Conservation (phyloP, 2,888 invertebrate species). For the Argyresthia goedartella region DNA sequence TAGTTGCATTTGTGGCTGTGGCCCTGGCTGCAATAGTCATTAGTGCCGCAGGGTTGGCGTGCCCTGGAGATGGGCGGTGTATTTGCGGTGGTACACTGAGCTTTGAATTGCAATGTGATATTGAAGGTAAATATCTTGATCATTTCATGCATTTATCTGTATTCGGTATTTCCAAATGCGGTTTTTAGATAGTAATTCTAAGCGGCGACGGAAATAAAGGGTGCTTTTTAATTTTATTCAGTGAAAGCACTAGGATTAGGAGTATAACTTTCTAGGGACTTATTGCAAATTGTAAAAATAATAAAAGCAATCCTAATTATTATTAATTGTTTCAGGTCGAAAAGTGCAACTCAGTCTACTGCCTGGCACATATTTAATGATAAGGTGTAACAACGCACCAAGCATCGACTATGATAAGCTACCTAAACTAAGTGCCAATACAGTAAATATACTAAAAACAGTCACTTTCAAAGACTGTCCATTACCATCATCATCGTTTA, state of each 20-base stretch:
- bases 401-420: constrained; percentile 52
- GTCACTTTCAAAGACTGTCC: constrained; percentile 69
- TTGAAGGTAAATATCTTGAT: constrained; percentile 50
- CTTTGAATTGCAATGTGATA: constrained; percentile 60
- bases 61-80: constrained; percentile 62
- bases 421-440: constrained; percentile 54
- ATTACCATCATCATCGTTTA: constrained; percentile 59
- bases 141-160: no score
- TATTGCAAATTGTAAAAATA: no score
- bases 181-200: no score
- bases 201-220: no score
- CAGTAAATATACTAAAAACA: constrained; percentile 45
- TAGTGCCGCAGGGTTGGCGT: constrained; percentile 44
- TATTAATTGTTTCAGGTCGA: constrained; percentile 41
- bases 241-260: background rate
- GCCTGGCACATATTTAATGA: constrained; percentile 51
- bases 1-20: no score
- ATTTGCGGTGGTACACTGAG: constrained; percentile 58
- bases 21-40: constrained; percentile 39
- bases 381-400: constrained; percentile 52
- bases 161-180: no score
- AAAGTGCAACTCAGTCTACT: constrained; percentile 51
- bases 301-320: background rate
- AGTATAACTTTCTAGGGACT: background rate
- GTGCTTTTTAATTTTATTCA: background rate